phyloP scores from a whole-genome alignment of 1,140 invertebrate genomes.

The Temnothorax nylanderi region DNA sequence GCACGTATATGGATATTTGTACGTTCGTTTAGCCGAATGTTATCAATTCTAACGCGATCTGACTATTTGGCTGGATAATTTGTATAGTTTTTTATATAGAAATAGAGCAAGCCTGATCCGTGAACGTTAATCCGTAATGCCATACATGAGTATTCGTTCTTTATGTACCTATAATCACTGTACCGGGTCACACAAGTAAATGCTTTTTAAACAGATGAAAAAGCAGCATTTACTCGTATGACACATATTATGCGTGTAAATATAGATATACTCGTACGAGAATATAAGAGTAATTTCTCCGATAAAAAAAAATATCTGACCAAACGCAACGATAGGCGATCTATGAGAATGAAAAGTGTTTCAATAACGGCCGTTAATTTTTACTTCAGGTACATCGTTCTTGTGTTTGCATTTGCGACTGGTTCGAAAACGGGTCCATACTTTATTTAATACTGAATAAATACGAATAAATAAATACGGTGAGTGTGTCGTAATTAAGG shows the following conservation, averaged over 20 bases:
- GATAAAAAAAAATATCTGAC: conserved; percentile 60
- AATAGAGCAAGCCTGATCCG: neutral
- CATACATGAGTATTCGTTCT: neutral
- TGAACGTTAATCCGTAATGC: conserved; percentile 1
- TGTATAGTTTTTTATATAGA: neutral
- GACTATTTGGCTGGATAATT: neutral
- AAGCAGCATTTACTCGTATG: conserved; percentile 8
- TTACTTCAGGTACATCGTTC: conserved; percentile 17
- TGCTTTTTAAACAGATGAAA: neutral
- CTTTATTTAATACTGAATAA: conserved; percentile 52
- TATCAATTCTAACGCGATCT: neutral
- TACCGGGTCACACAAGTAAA: neutral
- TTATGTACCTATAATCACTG: conserved; percentile 20
- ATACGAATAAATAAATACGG: conserved; percentile 55
- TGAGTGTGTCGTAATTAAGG: conserved; percentile 54
- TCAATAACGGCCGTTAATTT: conserved; percentile 31
- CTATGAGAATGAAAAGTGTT: conserved; percentile 4
- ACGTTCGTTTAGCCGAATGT: neutral
- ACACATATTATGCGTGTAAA: conserved; percentile 37
- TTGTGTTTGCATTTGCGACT: conserved; percentile 55
- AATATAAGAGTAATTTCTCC: conserved; percentile 33
- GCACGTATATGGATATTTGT: neutral
- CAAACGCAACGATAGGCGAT: conserved; percentile 44
- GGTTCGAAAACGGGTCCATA: conserved; percentile 80
- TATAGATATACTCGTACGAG: conserved; percentile 52